Conservation (phyloP, 2,797 vertebrate species). For the Choloepus didactylus region DNA sequence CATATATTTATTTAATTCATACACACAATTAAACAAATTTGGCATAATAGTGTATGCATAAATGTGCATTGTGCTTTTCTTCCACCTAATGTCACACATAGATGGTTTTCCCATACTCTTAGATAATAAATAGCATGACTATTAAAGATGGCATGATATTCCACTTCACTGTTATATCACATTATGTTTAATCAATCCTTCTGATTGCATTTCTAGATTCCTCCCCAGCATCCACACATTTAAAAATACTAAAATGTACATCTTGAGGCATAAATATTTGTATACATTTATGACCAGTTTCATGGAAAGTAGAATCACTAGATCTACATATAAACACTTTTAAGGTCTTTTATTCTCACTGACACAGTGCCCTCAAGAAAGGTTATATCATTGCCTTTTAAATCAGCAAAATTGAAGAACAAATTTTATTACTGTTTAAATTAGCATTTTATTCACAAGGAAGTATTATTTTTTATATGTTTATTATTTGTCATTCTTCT, state of each 20-base stretch:
- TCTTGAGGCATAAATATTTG: neutral
- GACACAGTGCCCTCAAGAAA: neutral
- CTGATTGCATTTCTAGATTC: neutral
- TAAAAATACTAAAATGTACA: conserved; percentile 11
- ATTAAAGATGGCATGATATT: neutral
- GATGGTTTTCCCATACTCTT: neutral
- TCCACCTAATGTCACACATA: neutral
- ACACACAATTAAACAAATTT: neutral
- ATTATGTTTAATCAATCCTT: neutral
- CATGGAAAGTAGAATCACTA: neutral
- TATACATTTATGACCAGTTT: neutral
- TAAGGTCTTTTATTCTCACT: neutral
- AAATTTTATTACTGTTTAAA: conserved; percentile 16
- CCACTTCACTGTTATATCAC: neutral
- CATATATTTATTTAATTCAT: neutral
- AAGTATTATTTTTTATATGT: neutral
- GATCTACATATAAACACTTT: neutral
- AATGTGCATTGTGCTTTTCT: neutral
- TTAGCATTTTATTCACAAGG: neutral
- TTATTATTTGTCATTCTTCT: neutral
- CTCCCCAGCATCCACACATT: neutral
- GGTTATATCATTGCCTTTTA: neutral
- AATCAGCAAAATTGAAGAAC: neutral
- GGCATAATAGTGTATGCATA: neutral
- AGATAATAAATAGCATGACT: conserved; percentile 4